Conservation (phyloP, 2,888 invertebrate genomes). For the Phorcus lineatus region DNA sequence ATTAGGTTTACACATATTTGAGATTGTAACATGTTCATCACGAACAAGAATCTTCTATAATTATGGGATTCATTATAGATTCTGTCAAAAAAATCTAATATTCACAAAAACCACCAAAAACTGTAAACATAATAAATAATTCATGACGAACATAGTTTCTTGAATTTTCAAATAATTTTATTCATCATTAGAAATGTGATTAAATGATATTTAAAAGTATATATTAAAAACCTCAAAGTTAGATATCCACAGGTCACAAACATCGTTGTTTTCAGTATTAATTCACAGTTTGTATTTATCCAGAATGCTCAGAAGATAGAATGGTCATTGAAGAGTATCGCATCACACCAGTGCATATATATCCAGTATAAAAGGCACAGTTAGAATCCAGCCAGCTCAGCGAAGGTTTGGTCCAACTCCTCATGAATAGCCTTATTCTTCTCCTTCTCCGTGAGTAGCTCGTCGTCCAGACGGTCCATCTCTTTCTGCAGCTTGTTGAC, state of each 20-base stretch:
- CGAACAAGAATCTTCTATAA: too few species aligned
- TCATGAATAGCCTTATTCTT: slow-evolving; percentile 98
- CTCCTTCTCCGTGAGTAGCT: slow-evolving; percentile 85
- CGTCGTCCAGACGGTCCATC: slow-evolving; percentile 98
- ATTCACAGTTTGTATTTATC: background rate
- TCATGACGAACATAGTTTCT: too few species aligned
- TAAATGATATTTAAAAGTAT: slow-evolving; percentile 86
- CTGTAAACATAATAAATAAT: too few species aligned
- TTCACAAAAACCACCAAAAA: too few species aligned
- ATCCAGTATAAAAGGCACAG: background rate
- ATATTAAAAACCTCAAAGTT: slow-evolving; percentile 93
- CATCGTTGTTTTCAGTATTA: too few species aligned
- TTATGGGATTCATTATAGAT: too few species aligned
- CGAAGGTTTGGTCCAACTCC: slow-evolving; percentile 73
- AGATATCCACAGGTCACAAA: background rate
- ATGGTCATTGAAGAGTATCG: background rate
- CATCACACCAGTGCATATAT: background rate
- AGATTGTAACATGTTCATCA: too few species aligned
- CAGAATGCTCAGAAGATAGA: background rate
- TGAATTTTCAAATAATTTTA: too few species aligned
- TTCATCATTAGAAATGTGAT: too few species aligned
- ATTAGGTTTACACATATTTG: too few species aligned
- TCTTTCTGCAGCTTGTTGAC: slow-evolving; percentile 99
- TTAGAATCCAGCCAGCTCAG: background rate
- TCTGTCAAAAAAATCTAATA: too few species aligned